Base-by-base conservation (phyloP, 2,888 invertebrate genomes). In the Osedax frankpressi region DNA sequence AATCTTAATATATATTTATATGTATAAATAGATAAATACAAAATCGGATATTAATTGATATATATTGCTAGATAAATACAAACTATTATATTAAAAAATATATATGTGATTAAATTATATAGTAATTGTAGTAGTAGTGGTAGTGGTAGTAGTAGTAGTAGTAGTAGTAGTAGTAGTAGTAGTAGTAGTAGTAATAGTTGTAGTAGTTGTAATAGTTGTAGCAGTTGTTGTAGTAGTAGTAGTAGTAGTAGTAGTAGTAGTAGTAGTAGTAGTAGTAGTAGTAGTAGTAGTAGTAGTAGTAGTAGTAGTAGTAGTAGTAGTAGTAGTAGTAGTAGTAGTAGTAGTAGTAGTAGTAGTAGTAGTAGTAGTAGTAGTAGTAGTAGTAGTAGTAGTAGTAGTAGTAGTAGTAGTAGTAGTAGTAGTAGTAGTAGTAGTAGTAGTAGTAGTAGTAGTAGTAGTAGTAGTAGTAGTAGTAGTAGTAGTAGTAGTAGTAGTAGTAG, bases 401-500 rank as follows among this genome's bases (percentile, higher is more conserved):
- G 29, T 73, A 73, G 28, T 72, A 73, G 67, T 30, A 73, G 28
- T 73, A 75, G 68, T 67, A 76, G 30, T 75, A 75, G 29, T 75
- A 75, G 67, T 75, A 75, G 67, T 71, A 75, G 71, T 75, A 75
- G 74, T 71, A 75, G 74, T 71, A 75, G 71, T 71, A 75, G 75
- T 71, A 75, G 72, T 68, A 73, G 72, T 70, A 73, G 72, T 70
- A 75, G 72, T 73, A 74, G 75, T 74, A 74, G 74, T 73, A 74
- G 76, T 74, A 74, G 74, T 74, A 76, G 74, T 74, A 76, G 76
- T 76, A 76, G 75, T 71, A 74, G 75, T 73, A 75, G 76, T 73
- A 73, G 71, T 74, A 73, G 78, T 67, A 80, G 79, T 28, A 81
- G 77, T 71, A 81, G 76, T 71, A 78, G 79, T 28, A 81, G 70